These are phyloP conservation scores for Drosophila pegasa DNA, from an alignment of 2,888 invertebrate genomes.

Conservation along the genomic window DNA sequence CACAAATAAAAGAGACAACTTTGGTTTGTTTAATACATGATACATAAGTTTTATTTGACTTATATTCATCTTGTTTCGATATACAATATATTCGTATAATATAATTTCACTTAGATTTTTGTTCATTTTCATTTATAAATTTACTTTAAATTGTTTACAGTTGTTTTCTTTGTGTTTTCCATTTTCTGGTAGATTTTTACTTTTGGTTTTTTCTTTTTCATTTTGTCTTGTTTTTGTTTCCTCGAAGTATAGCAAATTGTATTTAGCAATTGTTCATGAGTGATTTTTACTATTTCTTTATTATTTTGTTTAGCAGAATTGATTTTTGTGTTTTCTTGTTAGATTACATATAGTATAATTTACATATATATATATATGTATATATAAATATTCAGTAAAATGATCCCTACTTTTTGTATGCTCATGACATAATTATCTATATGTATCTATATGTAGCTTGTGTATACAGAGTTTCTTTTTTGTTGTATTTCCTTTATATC, in stretches of 20 bases:
- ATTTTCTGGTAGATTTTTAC: conserved; percentile 45
- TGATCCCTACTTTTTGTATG: conserved; percentile 82
- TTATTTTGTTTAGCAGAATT: conserved; percentile 66
- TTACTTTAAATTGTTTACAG: conserved; percentile 58
- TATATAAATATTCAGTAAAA: conserved; percentile 72
- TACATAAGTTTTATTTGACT: conserved; percentile 75
- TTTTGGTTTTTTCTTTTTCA: conserved; percentile 30
- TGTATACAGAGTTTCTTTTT: conserved; percentile 45
- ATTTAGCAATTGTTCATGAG: conserved; percentile 61
- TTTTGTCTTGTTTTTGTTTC: conserved; percentile 35
- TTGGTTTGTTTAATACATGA: conserved; percentile 71
- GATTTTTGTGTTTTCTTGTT: conserved; percentile 49
- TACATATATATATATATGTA: conserved; percentile 41
- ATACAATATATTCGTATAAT: conserved; percentile 78
- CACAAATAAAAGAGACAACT: conserved; percentile 15
- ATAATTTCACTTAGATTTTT: conserved; percentile 74
- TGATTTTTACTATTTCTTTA: conserved; percentile 45
- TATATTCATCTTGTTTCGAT: conserved; percentile 76
- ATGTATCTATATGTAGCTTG: conserved; percentile 59
- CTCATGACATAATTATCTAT: conserved; percentile 77
- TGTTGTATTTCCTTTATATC: conserved; percentile 35
- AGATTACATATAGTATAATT: conserved; percentile 63
- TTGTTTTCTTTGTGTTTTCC: conserved; percentile 36
- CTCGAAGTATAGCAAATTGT: conserved; percentile 69
- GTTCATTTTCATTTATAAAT: conserved; percentile 47